These are phyloP conservation scores for Eublepharis macularius DNA, from an alignment of 2,113 vertebrate genomes.

Conservation along the genomic window DNA sequence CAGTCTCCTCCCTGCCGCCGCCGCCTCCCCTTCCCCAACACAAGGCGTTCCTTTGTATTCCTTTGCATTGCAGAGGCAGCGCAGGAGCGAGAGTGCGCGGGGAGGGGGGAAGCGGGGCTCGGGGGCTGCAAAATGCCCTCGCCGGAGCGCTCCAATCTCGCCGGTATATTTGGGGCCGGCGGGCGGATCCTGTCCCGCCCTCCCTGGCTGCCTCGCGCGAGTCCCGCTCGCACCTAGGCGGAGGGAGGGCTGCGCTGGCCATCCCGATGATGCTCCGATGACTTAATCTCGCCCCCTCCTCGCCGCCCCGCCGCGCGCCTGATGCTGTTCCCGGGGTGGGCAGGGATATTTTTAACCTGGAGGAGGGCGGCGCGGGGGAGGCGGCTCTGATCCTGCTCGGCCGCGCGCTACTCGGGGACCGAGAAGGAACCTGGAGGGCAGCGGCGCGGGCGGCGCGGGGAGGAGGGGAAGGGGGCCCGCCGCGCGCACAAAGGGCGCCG, in stretches of 20 bases:
- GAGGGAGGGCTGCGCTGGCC: not conserved
- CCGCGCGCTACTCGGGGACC: not conserved
- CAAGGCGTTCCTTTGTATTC: constrained; percentile 41
- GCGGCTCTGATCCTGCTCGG: not conserved
- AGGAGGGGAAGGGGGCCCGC: not conserved
- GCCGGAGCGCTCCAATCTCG: too few relatives aligned
- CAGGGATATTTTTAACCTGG: not conserved
- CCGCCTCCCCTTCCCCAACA: not conserved
- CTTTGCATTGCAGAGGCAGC: not conserved
- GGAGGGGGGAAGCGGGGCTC: not conserved
- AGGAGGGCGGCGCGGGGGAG: not conserved
- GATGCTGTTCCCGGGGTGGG: not conserved
- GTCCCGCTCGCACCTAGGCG: not conserved
- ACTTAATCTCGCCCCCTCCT: not conserved
- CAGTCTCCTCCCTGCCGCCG: not conserved
- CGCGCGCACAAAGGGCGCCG: constrained; percentile 25
- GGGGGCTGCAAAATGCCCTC: too few relatives aligned
- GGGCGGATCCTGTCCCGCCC: too few relatives aligned
- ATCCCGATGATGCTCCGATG: not conserved
- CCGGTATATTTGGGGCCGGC: too few relatives aligned
- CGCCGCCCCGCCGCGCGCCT: not conserved
- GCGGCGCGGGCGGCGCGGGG: not conserved
- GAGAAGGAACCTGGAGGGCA: not conserved
- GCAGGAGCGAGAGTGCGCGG: not conserved
- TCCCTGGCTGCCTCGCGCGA: too few relatives aligned